Evolutionary conservation across 1,140 invertebrate genomes (phyloP), one percentile per base, ranked within the genome.

Genomic region (Drosophila athabasca): DNA sequence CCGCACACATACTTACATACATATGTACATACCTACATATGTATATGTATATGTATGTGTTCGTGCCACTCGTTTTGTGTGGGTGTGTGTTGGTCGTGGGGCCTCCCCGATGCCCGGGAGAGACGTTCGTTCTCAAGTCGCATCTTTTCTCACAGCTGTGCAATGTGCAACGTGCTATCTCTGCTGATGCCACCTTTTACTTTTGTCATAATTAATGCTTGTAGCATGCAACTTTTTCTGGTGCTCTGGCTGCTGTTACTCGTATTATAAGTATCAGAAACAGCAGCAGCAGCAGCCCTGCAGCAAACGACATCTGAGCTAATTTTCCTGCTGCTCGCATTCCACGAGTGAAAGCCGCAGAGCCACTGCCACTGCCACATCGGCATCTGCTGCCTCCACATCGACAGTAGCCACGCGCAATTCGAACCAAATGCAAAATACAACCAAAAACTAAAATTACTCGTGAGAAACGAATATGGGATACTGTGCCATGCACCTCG

Each of bases 131-230:
- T 68, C 64, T 69, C 59, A 66, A 55, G 44, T 50, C 55, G 45
- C 43, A 43, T 60, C 65, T 70, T 53, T 76, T 80, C 71, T 79
- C 80, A 66, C 71, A 79, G 71, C 68, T 76, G 75, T 69, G 64
- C 67, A 57, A 69, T 51, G 49, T 55, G 55, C 39, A 24, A 9
- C 52, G 43, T 55, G 49, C 39, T 49, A 39, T 22, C 31, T 22
- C 11, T 48, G 26, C 1, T 22, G n/a, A 50, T 51, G 57, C 44
- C 31, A 68, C 72, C 64, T 83, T 26, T 83, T 70, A 66, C 65
- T 80, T 80, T 75, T 87, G 74, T 77, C 65, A 87, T 87, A 81
- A 85, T 85, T 81, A 87, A 87, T 78, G 79, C 45, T 31, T 35
- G 35, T 48, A 43, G 61, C 61, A 57, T 87, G 82, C 69, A 75